phyloP scores from a whole-genome alignment of 2,113 vertebrate genomes.

The human region DNA sequence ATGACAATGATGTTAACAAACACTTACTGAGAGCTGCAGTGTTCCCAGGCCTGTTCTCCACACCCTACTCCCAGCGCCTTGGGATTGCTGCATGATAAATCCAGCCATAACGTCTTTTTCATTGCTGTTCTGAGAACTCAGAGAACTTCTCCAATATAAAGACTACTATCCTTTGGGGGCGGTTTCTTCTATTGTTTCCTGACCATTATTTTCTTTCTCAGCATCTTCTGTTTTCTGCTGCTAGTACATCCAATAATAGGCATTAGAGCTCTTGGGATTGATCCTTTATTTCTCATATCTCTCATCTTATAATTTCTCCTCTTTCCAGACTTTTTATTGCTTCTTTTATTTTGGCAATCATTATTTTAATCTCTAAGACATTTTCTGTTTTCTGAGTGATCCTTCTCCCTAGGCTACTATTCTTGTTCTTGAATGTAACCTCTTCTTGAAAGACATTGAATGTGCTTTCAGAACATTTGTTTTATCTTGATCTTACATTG shows the following conservation, averaged over 20 bases:
- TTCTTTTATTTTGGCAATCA: neutral
- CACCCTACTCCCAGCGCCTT: neutral
- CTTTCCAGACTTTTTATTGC: neutral
- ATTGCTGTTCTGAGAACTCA: slow-evolving; percentile 5
- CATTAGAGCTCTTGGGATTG: neutral
- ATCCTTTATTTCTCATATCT: neutral
- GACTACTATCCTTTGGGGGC: neutral
- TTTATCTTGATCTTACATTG: neutral
- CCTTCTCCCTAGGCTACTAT: neutral
- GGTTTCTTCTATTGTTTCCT: neutral
- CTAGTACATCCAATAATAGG: neutral
- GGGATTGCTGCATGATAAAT: neutral
- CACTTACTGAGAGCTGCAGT: neutral
- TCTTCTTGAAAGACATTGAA: neutral
- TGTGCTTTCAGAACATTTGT: neutral
- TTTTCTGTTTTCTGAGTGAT: neutral
- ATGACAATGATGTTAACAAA: slow-evolving; percentile 12
- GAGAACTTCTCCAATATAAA: neutral
- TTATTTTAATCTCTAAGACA: neutral
- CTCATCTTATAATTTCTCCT: neutral
- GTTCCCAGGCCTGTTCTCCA: neutral
- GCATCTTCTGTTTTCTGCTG: neutral
- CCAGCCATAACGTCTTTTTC: neutral
- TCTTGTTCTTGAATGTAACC: neutral
- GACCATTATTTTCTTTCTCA: neutral